Base-by-base conservation (phyloP, 2,797 vertebrate genomes). In the Schizopygopsis malacanthus region DNA sequence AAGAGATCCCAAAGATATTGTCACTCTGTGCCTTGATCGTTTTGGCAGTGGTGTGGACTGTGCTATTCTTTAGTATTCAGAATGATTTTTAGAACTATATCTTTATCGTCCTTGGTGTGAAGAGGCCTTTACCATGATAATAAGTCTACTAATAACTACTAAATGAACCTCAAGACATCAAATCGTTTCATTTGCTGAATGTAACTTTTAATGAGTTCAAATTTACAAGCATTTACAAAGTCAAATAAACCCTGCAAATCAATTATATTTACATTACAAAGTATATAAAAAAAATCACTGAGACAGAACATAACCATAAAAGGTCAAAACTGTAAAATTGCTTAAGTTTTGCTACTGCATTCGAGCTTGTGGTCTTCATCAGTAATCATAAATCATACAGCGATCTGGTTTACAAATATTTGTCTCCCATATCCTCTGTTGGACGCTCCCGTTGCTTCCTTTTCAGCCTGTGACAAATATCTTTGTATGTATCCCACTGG, bases 171-270 rank as follows among this genome's bases (percentile, higher is more conserved):
- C 11, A 54, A 56, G 50, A 56, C 28, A 77, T 77, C 11, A 77
- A 39, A 37, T 77, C 20, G 15, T 39, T 77, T 41, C n/a, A 56
- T 39, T 77, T n/a, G 12, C 33, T 39, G 75, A 39, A 56, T 56
- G 37, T n/a, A 54, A 41, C 75, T 56, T n/a, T 56, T 52, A 75
- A 75, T 33, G 45, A 75, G 25, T 76, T 54, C 25, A 76, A 76
- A 16, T 52, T 76, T 76, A 76, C 47, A n/a, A 41, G 56, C 33
- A 7, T 56, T n/a, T 39, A 16, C 15, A 3, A n/a, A 13, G 33
- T 76, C 3, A 54, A 54, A 56, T 39, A 22, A 39, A 39, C 50
- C 71, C 37, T 37, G 15, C 52, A 77, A 39, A 56, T 54, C 39
- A 56, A 54, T 20, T 6, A 37, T 39, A 8, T 22, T 56, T 39